Evolutionary conservation across 1,140 invertebrate genomes (phyloP).

Genomic region (Bombus huntii): DNA sequence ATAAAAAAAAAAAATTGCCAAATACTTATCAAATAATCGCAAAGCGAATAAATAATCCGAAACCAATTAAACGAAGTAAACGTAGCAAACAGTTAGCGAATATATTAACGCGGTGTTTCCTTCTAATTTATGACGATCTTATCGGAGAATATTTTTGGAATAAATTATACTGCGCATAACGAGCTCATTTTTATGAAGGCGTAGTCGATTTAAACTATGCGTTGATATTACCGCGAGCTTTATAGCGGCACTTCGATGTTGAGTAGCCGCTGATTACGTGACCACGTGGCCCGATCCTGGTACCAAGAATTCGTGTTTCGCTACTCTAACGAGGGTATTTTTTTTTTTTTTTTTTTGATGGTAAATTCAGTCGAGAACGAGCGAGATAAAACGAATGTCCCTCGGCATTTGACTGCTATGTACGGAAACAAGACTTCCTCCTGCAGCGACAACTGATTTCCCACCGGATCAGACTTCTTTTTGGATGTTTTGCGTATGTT

Average conservation of each 20-base stretch:
- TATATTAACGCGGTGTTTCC: no score
- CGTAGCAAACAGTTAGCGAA: no score
- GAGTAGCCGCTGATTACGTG: conserved; percentile 21
- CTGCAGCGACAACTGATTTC: conserved; percentile 5
- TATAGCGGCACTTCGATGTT: not conserved
- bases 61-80: no score
- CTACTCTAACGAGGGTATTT: not conserved
- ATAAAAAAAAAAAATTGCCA: no score
- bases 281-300: not conserved
- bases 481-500: not conserved
- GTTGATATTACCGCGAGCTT: not conserved
- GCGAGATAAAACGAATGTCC: not conserved
- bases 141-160: not conserved
- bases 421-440: conserved; percentile 9
- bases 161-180: not conserved
- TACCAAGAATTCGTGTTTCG: not conserved
- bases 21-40: no score
- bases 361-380: not conserved
- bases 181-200: not conserved
- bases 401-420: not conserved
- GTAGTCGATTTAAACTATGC: no score
- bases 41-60: no score
- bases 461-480: conserved; percentile 10
- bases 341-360: not conserved
- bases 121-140: not conserved